Evolutionary conservation across 2,888 invertebrate genomes (phyloP), one percentile per base, ranked within the genome.

Genomic region (Conops quadrifasciatus): DNA sequence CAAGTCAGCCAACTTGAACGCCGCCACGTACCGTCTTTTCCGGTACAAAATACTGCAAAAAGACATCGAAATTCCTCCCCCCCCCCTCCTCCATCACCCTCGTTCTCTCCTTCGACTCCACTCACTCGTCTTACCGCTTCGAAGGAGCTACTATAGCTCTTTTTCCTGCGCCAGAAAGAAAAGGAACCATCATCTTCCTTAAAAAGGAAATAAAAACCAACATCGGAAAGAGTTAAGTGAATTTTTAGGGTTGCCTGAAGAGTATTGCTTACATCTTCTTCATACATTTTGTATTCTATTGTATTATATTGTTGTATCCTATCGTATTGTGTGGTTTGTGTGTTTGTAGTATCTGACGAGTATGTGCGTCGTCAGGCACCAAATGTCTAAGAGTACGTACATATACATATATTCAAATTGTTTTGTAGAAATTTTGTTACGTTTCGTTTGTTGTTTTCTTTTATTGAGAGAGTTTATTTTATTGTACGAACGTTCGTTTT

Each of bases 1-100:
- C 26, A 67, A 67, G 43, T 16, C 66, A 56, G 65, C 24, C 19
- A 53, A 66, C 63, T 63, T 45, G 28, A 28, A 28, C 16, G 26
- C 58, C 13, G 24, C 36, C 1, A 13, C 24, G 58, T 28, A 24
- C 28, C 24, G 4, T 56, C n/a, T 21, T 56, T 56, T 56, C 21
- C 21, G 53, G 11, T 21, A 24, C 24, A 62, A 62, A 24, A 45
- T 21, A n/a, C 45, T 28, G 65, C 19, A 49, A 65, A 65, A 65
- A 65, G 21, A 47, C 64, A 30, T n/a, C 26, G 21, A 56, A 56
- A 13, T 49, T n/a, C 16, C n/a, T n/a, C 49, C 15, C 49, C 19
- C 16, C 24, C 4, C 5, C 49, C 49, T 49, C 13, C 49, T 49
- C 49, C 16, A n/a, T 49, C 21, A 15, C 2, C 49, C n/a, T n/a